Evolutionary conservation across 2,888 invertebrate species (phyloP).

Genomic region (Colletes collaris): DNA sequence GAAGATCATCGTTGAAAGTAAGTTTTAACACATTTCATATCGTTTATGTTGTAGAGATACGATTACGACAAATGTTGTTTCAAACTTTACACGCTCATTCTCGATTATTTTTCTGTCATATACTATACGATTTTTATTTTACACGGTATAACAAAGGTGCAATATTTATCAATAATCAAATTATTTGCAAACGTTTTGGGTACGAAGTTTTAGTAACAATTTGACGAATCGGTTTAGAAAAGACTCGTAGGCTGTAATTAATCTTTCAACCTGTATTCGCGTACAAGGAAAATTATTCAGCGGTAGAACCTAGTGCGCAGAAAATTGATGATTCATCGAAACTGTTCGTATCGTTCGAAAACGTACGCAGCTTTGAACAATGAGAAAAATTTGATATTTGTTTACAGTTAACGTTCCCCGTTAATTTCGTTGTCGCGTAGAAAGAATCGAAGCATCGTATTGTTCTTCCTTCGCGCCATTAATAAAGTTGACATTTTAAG

Average conservation of each 20-base stretch:
- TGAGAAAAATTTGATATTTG: conserved; percentile 13
- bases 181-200: background rate
- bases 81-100: background rate
- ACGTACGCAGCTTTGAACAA: background rate
- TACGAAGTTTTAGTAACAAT: too few relatives aligned
- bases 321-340: background rate
- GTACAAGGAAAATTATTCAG: background rate
- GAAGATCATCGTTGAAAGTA: conserved; percentile 20
- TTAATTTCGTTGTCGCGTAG: background rate
- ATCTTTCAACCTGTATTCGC: background rate
- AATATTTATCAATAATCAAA: background rate
- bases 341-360: background rate
- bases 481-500: background rate
- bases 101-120: background rate
- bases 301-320: conserved; percentile 1
- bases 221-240: too few relatives aligned
- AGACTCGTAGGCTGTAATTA: too few relatives aligned
- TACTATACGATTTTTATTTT: background rate
- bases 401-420: conserved; percentile 11
- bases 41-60: background rate
- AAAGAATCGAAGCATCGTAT: background rate
- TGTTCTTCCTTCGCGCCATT: background rate
- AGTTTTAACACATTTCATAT: conserved; percentile 1
- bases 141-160: background rate
- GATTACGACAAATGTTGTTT: background rate